Evolutionary conservation across 2,888 invertebrate species (phyloP).

Genomic region (Scaptomyza cyrtandrae): DNA sequence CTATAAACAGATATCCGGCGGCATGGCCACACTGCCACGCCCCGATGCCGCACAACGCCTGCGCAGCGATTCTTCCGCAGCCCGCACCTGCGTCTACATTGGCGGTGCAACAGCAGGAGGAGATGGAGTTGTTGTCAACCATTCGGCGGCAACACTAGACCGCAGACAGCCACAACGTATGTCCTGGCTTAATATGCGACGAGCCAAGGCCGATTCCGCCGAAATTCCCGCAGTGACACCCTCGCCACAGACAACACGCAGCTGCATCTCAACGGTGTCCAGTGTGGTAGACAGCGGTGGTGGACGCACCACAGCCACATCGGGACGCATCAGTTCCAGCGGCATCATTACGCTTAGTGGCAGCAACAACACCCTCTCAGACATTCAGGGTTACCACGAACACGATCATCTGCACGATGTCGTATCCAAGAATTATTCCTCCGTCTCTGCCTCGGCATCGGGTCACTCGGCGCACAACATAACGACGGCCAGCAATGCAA

Average conservation of each 20-base stretch:
- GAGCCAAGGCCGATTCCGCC: constrained; percentile 67
- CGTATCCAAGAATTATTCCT: constrained; percentile 78
- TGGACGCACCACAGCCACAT: constrained; percentile 82
- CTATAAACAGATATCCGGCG: constrained; percentile 71
- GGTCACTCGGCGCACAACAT: constrained; percentile 76
- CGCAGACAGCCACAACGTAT: constrained; percentile 79
- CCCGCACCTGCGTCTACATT: constrained; percentile 68
- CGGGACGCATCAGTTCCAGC: constrained; percentile 81
- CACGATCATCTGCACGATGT: constrained; percentile 70
- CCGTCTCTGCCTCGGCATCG: constrained; percentile 59
- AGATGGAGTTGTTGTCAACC: constrained; percentile 37
- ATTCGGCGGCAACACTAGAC: constrained; percentile 76
- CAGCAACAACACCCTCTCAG: constrained; percentile 83
- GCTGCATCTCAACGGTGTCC: constrained; percentile 80
- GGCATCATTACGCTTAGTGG: constrained; percentile 82
- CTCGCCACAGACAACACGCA: constrained; percentile 81
- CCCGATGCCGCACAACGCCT: constrained; percentile 63
- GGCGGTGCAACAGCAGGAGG: constrained; percentile 39
- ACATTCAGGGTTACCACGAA: constrained; percentile 79
- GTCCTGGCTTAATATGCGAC: constrained; percentile 81
- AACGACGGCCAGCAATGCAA: constrained; percentile 83
- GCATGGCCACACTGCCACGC: constrained; percentile 68
- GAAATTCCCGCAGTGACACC: constrained; percentile 73
- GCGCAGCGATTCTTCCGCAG: constrained; percentile 69
- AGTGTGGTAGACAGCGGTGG: constrained; percentile 74